Evolutionary conservation across 2,797 vertebrate species (phyloP), one percentile per base, ranked within the genome.

Genomic region (Cyprinodon diabolis): DNA sequence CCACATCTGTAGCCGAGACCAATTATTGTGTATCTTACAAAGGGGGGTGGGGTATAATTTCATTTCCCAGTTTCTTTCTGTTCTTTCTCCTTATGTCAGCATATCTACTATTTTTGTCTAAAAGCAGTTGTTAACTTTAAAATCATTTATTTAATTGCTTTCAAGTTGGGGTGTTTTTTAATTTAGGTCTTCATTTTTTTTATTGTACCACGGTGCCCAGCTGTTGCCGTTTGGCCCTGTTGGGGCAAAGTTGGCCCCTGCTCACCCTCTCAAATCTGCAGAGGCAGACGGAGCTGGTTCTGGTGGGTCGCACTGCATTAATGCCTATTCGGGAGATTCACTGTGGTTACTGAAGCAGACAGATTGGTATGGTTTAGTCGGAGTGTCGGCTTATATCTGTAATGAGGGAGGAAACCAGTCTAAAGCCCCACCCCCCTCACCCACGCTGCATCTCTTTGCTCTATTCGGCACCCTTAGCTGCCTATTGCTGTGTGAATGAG

Each of bases 61-160:
- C 47, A 79, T 83, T 91, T 90, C 81, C 82, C 79, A 74, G 65
- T 30, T 77, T 48, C 58, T 78, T 70, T 77, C 12, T 1, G 47
- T 75, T 80, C 67, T 58, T 57, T 81, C 73, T 80, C 66, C 76
- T 90, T 62, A 69, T 88, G 87, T 84, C 72, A 74, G 83, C 76
- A 63, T 11, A 71, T 90, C 93, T 93, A 92, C 93, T 57, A 48
- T 81, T 92, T 92, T 86, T 65, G 19, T 89, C 80, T 82, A 55
- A 88, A 83, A 55, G 54, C 75, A 88, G 84, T 80, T 82, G 56
- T 89, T 77, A 84, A 83, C 68, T 71, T 86, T 80, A 57, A 68
- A 79, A 80, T 72, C 80, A 52, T 77, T 91, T 93, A 94, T 95
- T 94, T 95, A 94, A 94, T 91, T 91, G 70, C 83, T 90, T 89